Base-by-base conservation (phyloP, 2,113 vertebrate species). In the Butorides virescens region DNA sequence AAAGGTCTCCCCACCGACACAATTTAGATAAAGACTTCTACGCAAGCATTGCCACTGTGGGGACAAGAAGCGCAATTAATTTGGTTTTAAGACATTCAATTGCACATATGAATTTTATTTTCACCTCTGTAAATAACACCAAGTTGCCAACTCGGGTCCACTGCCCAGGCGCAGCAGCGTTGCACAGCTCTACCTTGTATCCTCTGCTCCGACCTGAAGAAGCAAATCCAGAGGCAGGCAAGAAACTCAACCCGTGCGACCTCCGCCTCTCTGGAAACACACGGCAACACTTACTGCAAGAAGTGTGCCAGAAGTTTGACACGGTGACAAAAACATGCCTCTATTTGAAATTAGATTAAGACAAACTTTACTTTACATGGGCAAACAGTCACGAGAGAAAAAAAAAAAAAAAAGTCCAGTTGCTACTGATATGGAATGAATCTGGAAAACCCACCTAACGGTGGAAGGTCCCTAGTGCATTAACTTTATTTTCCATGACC, bases 241-340 rank as follows among this genome's bases (percentile, higher is more conserved):
- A 59, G 12, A 27, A 89, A 67, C 56, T 52, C 14, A 44, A 12
- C 17, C 5, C 11, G 10, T 3, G 8, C n/a, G 17, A 67, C 30
- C 26, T 55, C 22, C 1, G 2, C 32, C 68, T n/a, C 63, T 30
- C 37, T 29, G 16, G 42, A 81, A 82, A 86, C n/a, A 36, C 11
- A 13, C 16, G 29, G 44, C 46, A 90, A 27, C 4, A 3, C 12
- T 46, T 44, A 49, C 0, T 32, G 23, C 56, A 76, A 23, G 21
- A 90, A 44, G 47, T 0, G 7, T 9, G 15, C 15, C 42, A 44
- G 42, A 44, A 44, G 42, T 63, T 20, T 52, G 34, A 74, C 17
- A 82, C 0, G 0, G 47, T 4, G 2, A 74, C 25, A 22, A 34
- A 94, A 82, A 79, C 8, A 5, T 2, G 1, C 10, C 46, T 66